Percentiles rank a stretch among this genome's conserved stretches.
phyloP scores from a whole-genome alignment of 2,888 invertebrate species.

The Epirrita christyi region DNA sequence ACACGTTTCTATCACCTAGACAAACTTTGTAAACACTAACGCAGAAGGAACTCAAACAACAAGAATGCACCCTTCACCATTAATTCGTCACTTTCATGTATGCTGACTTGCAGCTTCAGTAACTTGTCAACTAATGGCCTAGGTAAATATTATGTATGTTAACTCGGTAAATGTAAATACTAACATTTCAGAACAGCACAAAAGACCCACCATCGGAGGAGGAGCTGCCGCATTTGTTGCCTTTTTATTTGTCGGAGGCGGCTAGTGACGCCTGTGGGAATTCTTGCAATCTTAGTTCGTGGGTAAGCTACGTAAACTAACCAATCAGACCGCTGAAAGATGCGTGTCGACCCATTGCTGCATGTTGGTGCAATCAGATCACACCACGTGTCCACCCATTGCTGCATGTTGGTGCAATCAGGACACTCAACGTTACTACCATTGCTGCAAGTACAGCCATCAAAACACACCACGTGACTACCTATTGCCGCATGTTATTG shows the following conservation, averaged over 20 bases:
- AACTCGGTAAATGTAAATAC: background rate
- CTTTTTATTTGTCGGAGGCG: background rate
- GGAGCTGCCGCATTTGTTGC: background rate
- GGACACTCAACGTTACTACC: background rate
- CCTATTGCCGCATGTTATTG: slow-evolving; percentile 1
- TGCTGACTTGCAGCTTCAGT: background rate
- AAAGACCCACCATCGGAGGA: background rate
- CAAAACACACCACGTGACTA: background rate
- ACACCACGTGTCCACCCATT: background rate
- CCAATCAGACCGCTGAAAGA: background rate
- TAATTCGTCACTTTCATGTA: background rate
- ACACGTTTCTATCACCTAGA: too few relatives aligned
- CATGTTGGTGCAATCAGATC: background rate
- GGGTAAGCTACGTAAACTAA: slow-evolving; percentile 12
- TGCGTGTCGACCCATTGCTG: background rate
- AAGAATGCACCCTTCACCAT: too few relatives aligned
- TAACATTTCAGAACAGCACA: slow-evolving; percentile 1
- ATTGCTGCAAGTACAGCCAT: background rate
- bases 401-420: slow-evolving; percentile 6
- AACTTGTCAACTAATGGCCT: background rate
- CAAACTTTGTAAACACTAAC: too few relatives aligned
- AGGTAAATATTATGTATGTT: background rate
- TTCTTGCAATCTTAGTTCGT: slow-evolving; percentile 4
- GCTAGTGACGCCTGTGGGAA: background rate
- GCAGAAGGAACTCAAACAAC: too few relatives aligned